A percentile compares a stretch with the other conserved stretches of the same genome.
phyloP scores from a whole-genome alignment of 2,797 vertebrate species.

The Cirrhinus molitorella region DNA sequence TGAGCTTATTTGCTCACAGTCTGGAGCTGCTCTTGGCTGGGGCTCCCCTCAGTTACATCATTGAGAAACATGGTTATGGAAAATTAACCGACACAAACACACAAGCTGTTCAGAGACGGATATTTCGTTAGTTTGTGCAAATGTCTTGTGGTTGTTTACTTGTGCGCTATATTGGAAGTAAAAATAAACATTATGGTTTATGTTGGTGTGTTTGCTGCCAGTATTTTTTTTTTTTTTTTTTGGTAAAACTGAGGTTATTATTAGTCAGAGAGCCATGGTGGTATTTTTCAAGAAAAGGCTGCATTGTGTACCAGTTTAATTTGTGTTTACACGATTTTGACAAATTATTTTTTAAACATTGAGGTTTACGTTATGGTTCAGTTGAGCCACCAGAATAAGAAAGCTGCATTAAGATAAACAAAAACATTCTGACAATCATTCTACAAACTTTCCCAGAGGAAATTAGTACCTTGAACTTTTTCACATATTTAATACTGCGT shows the following conservation, averaged over 20 bases:
- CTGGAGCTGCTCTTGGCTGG: slow-evolving; percentile 75
- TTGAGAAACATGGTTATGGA: slow-evolving; percentile 76
- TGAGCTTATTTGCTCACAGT: slow-evolving; percentile 78
- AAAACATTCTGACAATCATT: not conserved
- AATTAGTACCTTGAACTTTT: slow-evolving; percentile 6
- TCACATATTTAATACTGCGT: not conserved
- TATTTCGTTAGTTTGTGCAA: slow-evolving; percentile 56
- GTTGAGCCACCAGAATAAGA: not conserved
- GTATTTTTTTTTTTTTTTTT: not conserved
- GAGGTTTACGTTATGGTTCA: not conserved
- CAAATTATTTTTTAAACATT: not conserved
- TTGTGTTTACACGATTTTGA: not conserved
- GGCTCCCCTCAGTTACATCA: slow-evolving; percentile 75
- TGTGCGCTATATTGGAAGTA: slow-evolving; percentile 32
- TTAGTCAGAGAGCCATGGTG: not conserved
- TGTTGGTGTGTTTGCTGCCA: not conserved
- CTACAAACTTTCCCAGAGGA: not conserved
- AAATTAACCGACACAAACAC: slow-evolving; percentile 73
- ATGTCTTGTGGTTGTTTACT: slow-evolving; percentile 30
- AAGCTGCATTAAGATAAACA: not conserved
- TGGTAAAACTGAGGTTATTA: not conserved
- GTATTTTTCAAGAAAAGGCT: not conserved
- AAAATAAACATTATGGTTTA: slow-evolving; percentile 51
- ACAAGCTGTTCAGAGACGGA: slow-evolving; percentile 58
- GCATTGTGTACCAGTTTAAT: not conserved